Percentiles rank a stretch among this genome's conserved stretches.
Conservation (phyloP, 2,797 vertebrate species). For the Siniperca scherzeri region DNA sequence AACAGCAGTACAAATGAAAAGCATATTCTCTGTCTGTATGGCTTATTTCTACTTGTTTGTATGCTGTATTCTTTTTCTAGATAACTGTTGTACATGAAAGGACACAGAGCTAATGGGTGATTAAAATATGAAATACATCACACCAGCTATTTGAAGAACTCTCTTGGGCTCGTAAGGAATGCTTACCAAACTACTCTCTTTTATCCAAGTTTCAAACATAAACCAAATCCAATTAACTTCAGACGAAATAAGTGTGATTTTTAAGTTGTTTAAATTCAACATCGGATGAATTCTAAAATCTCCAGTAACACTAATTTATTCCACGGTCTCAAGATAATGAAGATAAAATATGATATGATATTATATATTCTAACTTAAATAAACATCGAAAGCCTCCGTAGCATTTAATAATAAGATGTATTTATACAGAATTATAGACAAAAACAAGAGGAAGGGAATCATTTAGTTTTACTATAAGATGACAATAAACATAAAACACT, state of each 20-base stretch:
- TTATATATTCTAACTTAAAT: conserved; percentile 8
- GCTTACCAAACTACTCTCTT: conserved; percentile 25
- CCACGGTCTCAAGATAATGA: neutral
- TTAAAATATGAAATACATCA: conserved; percentile 45
- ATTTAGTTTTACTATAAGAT: neutral
- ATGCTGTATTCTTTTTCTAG: neutral
- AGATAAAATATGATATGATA: conserved; percentile 3
- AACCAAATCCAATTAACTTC: conserved; percentile 31
- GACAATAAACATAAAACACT: conserved; percentile 39
- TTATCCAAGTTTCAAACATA: conserved; percentile 51
- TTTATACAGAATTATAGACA: conserved; percentile 1
- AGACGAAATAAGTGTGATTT: neutral
- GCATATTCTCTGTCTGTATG: neutral
- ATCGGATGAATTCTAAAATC: conserved; percentile 21
- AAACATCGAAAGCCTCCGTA: conserved; percentile 8
- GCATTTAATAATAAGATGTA: neutral
- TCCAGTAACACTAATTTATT: conserved; percentile 1
- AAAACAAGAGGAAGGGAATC: conserved; percentile 6
- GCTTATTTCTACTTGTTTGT: neutral
- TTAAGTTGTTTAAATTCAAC: conserved; percentile 33
- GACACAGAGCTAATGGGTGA: conserved; percentile 28
- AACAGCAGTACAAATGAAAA: neutral
- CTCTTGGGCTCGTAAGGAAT: conserved; percentile 44
- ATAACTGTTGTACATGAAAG: conserved; percentile 17
- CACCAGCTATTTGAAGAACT: conserved; percentile 51